A percentile compares a stretch with the other conserved stretches of the same genome.
phyloP scores from a whole-genome alignment of 2,888 invertebrate genomes.

The Ochropacha duplaris region DNA sequence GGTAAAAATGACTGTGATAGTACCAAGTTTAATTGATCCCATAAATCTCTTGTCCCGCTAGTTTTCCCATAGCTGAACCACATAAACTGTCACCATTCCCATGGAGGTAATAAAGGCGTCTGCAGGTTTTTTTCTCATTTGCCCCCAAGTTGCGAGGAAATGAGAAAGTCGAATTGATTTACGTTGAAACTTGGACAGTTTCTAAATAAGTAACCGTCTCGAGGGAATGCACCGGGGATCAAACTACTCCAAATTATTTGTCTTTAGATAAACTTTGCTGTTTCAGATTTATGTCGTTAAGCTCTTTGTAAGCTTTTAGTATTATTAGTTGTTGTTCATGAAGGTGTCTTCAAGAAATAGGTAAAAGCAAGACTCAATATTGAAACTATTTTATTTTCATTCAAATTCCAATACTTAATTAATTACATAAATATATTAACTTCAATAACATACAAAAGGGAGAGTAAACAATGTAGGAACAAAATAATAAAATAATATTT shows the following conservation, averaged over 20 bases:
- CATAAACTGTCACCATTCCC: slow-evolving; percentile 27
- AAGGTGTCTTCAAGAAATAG: neutral
- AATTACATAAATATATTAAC: neutral
- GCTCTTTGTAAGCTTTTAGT: neutral
- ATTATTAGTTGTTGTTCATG: slow-evolving; percentile 11
- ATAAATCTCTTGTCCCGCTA: slow-evolving; percentile 8
- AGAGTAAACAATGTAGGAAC: slow-evolving; percentile 24
- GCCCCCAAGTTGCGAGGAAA: slow-evolving; percentile 24
- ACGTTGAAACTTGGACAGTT: slow-evolving; percentile 50
- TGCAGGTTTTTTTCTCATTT: slow-evolving; percentile 31
- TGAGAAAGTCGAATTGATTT: slow-evolving; percentile 49
- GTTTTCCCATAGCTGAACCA: slow-evolving; percentile 14
- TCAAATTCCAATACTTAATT: neutral
- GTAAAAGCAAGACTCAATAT: neutral
- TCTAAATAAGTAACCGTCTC: slow-evolving; percentile 41
- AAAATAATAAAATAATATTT: slow-evolving; percentile 35
- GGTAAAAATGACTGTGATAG: neutral
- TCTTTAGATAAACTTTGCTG: slow-evolving; percentile 4
- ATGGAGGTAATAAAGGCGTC: slow-evolving; percentile 31
- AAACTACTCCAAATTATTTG: slow-evolving; percentile 5
- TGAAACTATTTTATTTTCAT: neutral
- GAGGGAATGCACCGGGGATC: slow-evolving; percentile 19
- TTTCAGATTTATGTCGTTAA: slow-evolving; percentile 4
- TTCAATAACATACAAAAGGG: neutral
- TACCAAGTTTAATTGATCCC: slow-evolving; percentile 14